Conservation (phyloP, 2,113 vertebrate species). For the Ceyx margarethae region DNA sequence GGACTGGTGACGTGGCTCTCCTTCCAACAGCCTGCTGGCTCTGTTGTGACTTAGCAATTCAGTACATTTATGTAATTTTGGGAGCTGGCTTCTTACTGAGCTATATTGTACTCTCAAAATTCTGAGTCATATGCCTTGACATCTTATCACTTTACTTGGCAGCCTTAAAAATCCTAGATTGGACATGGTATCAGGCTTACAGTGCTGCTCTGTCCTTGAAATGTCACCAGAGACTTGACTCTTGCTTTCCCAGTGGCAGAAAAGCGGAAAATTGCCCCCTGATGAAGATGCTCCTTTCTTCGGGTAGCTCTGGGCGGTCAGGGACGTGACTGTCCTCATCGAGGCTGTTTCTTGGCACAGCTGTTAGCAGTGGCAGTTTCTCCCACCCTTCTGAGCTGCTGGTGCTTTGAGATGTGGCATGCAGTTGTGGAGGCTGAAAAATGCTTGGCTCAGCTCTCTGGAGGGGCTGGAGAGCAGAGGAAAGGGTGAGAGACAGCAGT, state of each 20-base stretch:
- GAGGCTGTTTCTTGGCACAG: neutral
- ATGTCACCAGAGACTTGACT: neutral
- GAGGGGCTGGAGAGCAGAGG: neutral
- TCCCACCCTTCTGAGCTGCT: neutral
- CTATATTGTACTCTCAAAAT: slow-evolving; percentile 22
- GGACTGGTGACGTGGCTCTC: neutral
- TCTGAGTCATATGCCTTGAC: slow-evolving; percentile 56
- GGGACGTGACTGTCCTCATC: neutral
- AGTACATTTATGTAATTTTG: slow-evolving; percentile 28
- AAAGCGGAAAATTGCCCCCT: neutral
- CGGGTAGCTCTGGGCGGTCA: neutral
- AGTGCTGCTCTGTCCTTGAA: slow-evolving; percentile 16
- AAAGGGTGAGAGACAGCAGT: neutral
- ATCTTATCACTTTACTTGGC: slow-evolving; percentile 42
- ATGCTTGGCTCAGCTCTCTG: fast-evolving
- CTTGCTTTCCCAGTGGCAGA: neutral
- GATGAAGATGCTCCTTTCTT: neutral
- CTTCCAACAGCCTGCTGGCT: slow-evolving; percentile 8
- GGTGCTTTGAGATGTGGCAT: neutral
- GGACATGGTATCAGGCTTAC: neutral
- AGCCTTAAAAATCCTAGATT: slow-evolving; percentile 5
- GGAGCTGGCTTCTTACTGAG: slow-evolving; percentile 38
- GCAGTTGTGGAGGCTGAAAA: neutral
- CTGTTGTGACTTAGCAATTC: slow-evolving; percentile 34
- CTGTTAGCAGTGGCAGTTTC: neutral